Percentiles rank a stretch among this genome's conserved stretches.
Evolutionary conservation across 2,113 vertebrate genomes (phyloP).

Genomic region (Morone chrysops): DNA sequence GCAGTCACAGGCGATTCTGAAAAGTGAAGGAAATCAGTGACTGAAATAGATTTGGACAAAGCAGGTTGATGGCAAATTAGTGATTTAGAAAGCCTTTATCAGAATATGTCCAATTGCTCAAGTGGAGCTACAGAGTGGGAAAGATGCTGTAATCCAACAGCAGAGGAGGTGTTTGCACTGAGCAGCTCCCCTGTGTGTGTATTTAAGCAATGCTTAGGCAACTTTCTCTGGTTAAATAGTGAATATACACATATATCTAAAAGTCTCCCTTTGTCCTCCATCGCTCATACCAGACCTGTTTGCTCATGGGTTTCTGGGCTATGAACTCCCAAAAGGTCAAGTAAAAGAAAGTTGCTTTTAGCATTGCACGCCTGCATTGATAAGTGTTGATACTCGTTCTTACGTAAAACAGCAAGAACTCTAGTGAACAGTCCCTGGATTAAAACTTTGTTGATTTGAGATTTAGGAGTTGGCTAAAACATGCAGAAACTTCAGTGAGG

Average conservation of each 20-base stretch:
- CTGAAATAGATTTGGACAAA: too few species aligned
- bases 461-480: background rate
- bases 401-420: background rate
- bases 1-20: background rate
- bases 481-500: background rate
- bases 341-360: constrained; percentile 20
- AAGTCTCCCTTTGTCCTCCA: background rate
- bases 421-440: background rate
- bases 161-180: background rate
- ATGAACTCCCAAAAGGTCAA: too few species aligned
- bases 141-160: background rate
- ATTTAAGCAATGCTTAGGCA: constrained; percentile 18
- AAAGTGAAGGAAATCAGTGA: background rate
- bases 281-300: constrained; percentile 1
- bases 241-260: background rate
- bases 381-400: constrained; percentile 28
- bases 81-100: background rate
- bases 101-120: background rate
- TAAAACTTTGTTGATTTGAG: background rate
- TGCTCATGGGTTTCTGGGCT: background rate
- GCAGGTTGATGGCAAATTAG: background rate
- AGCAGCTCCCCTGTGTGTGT: background rate
- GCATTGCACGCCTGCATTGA: constrained; percentile 9
- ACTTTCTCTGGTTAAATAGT: constrained; percentile 1
- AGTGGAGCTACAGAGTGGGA: background rate